phyloP scores from a whole-genome alignment of 2,888 invertebrate genomes.

The Timandra comae region DNA sequence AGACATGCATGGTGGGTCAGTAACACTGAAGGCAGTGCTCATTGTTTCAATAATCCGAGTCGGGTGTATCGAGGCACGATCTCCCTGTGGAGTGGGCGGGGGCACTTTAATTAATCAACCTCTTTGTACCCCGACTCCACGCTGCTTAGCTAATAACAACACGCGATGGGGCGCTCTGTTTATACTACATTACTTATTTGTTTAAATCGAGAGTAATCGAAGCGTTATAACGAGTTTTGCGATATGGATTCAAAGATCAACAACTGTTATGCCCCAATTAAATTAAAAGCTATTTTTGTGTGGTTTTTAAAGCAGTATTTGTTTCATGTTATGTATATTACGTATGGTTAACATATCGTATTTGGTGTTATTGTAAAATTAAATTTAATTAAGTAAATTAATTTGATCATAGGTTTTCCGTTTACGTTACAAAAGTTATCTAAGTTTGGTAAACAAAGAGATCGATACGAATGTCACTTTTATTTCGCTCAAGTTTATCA shows the following conservation, averaged over 20 bases:
- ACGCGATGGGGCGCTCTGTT: conserved; percentile 53
- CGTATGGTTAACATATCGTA: too few species aligned
- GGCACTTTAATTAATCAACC: conserved; percentile 74
- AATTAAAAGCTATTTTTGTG: conserved; percentile 5
- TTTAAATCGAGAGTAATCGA: conserved; percentile 55
- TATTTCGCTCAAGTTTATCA: too few species aligned
- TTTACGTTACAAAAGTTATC: too few species aligned
- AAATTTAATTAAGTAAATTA: too few species aligned
- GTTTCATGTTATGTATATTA: too few species aligned
- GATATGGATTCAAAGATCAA: conserved; percentile 27
- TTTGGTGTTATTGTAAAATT: too few species aligned
- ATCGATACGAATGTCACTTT: too few species aligned
- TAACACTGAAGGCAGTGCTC: conserved; percentile 38
- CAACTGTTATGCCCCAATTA: conserved; percentile 14
- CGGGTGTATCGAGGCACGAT: conserved; percentile 44
- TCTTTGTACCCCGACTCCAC: conserved; percentile 57
- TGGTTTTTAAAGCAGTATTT: conserved; percentile 1
- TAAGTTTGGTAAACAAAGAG: too few species aligned
- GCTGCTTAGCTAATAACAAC: conserved; percentile 54
- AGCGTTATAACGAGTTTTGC: conserved; percentile 41
- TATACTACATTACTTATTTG: conserved; percentile 53
- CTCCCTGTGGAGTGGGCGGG: conserved; percentile 61
- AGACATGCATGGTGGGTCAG: conserved; percentile 4
- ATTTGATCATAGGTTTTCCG: too few species aligned
- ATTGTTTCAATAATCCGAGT: conserved; percentile 53